Percentiles rank a stretch among this genome's conserved stretches.
Evolutionary conservation across 2,113 vertebrate genomes (phyloP).

Genomic region (Amphilophus citrinellus): DNA sequence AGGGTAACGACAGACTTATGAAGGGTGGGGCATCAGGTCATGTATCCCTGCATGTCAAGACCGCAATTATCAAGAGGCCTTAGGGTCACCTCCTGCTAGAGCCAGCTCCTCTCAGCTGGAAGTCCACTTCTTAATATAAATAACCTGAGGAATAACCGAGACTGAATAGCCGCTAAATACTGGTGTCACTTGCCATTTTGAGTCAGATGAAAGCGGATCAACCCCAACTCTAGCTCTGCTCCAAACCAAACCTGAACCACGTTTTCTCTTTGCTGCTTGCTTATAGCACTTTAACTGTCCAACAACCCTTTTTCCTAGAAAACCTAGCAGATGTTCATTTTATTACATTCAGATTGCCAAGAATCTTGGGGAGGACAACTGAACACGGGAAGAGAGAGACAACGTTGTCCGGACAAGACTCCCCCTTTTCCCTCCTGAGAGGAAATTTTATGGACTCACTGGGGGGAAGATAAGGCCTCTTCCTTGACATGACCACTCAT

Average conservation of each 20-base stretch:
- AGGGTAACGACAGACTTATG: conserved; percentile 60
- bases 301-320: conserved; percentile 67
- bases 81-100: conserved; percentile 42
- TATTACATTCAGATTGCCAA: conserved; percentile 63
- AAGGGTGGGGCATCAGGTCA: conserved; percentile 54
- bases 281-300: conserved; percentile 45
- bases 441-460: conserved; percentile 62
- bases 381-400: conserved; percentile 54
- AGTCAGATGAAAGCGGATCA: conserved; percentile 44
- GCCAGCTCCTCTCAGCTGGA: conserved; percentile 11
- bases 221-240: conserved; percentile 21
- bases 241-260: conserved; percentile 53
- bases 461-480: conserved; percentile 55
- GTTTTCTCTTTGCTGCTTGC: conserved; percentile 23
- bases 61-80: conserved; percentile 40
- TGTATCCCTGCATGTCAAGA: conserved; percentile 37
- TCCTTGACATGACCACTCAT: conserved; percentile 33
- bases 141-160: conserved; percentile 38
- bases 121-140: conserved; percentile 45
- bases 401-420: conserved; percentile 50
- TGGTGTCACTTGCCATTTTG: conserved; percentile 37
- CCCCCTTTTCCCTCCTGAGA: conserved; percentile 48
- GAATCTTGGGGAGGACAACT: conserved; percentile 68
- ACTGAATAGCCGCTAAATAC: conserved; percentile 40
- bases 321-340: conserved; percentile 73